Evolutionary conservation across 2,888 invertebrate species (phyloP), one percentile per base, ranked within the genome.

Genomic region (Caenorhabditis uteleia): DNA sequence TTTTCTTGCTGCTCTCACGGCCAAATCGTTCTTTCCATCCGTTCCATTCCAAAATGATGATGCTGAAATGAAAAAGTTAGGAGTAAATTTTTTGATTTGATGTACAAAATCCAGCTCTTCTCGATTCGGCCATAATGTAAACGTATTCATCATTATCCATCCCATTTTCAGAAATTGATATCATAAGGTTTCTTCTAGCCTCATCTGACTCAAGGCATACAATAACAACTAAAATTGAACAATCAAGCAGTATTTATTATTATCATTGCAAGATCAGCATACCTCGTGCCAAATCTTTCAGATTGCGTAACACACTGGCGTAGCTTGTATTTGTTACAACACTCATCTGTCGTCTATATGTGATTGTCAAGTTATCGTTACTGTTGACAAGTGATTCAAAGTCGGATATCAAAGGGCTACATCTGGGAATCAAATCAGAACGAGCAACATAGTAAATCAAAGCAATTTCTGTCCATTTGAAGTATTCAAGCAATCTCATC

Each of bases 391-490:
- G 18, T 0, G 38, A 26, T 25, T 59, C 65, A 14, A 65, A 59
- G 31, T 65, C 65, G 14, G 45, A 44, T 2, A 65, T 50, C 14
- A 65, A 16, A 0, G 59, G 58, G 1, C 40, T 53, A n/a, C 64
- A 64, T n/a, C 64, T 21, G 5, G 70, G 70, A 25, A 70, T 50
- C 27, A 65, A 10, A 44, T 60, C 57, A 0, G 58, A 45, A 33
- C 61, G 18, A 2, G 61, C 38, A 6, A 66, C 49, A 21, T 71
- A 68, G 53, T 74, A 78, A 16, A 78, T 46, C 36, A 77, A 36
- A n/a, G 77, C 70, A 16, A 78, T 72, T 46, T 77, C 75, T 8
- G 57, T 66, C 78, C 78, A 78, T 25, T 68, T 44, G 43, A 64
- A 78, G 21, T 69, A 53, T 16, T 43, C 36, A 38, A 78, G 16